Conservation (phyloP, 2,797 vertebrate genomes). For the Lacerta bilineata region DNA sequence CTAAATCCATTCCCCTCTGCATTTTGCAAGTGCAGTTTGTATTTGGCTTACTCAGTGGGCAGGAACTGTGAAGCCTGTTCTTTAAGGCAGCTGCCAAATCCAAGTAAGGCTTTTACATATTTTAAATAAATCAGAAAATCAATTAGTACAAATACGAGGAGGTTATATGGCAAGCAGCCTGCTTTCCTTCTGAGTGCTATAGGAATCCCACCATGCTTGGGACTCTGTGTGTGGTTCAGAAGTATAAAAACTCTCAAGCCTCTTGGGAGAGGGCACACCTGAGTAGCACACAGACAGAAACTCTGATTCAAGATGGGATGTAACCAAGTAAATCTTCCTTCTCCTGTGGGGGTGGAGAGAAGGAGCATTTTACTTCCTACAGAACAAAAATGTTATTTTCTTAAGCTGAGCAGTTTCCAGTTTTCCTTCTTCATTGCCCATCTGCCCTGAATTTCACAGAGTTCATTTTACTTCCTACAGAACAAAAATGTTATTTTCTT, state of each 20-base stretch:
- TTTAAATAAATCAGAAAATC: conserved; percentile 41
- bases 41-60: background rate
- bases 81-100: background rate
- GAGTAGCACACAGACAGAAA: background rate
- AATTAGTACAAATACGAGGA: background rate
- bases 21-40: background rate
- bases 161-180: background rate
- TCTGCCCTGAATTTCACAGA: accelerated
- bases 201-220: background rate
- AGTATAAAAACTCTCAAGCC: background rate
- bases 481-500: background rate
- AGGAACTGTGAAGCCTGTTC: accelerated
- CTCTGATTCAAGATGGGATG: background rate
- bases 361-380: background rate
- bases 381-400: background rate
- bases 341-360: background rate
- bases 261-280: conserved; percentile 2
- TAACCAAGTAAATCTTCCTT: conserved; percentile 36
- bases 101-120: background rate
- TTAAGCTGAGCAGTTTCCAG: background rate
- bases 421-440: background rate
- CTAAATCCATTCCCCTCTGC: background rate
- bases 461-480: no score
- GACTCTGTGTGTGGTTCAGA: background rate
- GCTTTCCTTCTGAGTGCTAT: background rate